These are phyloP conservation scores for Cydia pomonella DNA, from an alignment of 1,140 invertebrate genomes.

Conservation along the genomic window DNA sequence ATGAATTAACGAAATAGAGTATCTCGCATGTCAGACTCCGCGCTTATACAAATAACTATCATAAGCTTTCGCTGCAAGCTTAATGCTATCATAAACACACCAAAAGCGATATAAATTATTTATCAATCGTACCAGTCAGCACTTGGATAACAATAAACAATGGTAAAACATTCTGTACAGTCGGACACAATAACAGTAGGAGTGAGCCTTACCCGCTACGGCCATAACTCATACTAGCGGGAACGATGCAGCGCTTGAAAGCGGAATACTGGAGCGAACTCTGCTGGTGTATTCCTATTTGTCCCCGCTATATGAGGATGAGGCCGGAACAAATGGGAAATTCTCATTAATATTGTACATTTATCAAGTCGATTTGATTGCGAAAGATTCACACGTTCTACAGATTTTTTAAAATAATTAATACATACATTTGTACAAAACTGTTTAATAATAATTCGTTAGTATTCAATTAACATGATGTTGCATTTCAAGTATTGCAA, in stretches of 20 bases:
- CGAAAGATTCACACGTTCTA: too few relatives aligned
- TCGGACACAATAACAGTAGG: slow-evolving; percentile 47
- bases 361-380: too few relatives aligned
- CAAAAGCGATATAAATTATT: slow-evolving; percentile 34
- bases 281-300: background rate
- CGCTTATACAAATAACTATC: slow-evolving; percentile 20
- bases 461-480: too few relatives aligned
- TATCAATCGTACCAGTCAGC: slow-evolving; percentile 36
- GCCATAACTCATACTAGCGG: slow-evolving; percentile 44
- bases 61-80: background rate
- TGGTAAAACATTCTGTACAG: slow-evolving; percentile 44
- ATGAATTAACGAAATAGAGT: background rate
- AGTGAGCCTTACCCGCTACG: slow-evolving; percentile 37
- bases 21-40: slow-evolving; percentile 6
- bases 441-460: too few relatives aligned
- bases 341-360: too few relatives aligned
- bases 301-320: background rate
- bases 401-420: too few relatives aligned
- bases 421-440: too few relatives aligned
- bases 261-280: slow-evolving; percentile 30
- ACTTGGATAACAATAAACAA: slow-evolving; percentile 47
- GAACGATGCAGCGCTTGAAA: slow-evolving; percentile 39
- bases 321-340: background rate
- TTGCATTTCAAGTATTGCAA: too few relatives aligned
- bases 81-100: slow-evolving; percentile 32